Evolutionary conservation across 1,140 invertebrate species (phyloP).

Genomic region (Saccostrea cuccullata): DNA sequence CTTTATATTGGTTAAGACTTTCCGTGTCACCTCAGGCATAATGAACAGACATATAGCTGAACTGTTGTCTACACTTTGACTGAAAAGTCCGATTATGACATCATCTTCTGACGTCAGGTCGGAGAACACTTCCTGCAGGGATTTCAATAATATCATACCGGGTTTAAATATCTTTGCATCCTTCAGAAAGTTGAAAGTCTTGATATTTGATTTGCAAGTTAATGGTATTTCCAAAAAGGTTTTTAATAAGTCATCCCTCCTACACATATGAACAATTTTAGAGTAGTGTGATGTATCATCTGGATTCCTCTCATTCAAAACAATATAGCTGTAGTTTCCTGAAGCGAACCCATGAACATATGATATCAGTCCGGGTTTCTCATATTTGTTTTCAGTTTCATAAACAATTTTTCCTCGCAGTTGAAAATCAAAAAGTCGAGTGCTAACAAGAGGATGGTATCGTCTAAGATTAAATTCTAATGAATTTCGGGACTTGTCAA

Average conservation of each 20-base stretch:
- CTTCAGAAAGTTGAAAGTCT: conserved; percentile 28
- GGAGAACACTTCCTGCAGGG: background rate
- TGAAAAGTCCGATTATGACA: conserved; percentile 27
- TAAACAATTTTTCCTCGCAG: conserved; percentile 43
- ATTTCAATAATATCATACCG: background rate
- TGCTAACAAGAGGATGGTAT: conserved; percentile 51
- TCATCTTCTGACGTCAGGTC: conserved; percentile 25
- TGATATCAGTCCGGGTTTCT: conserved; percentile 8
- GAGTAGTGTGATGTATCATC: background rate
- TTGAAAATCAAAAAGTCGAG: conserved; percentile 47
- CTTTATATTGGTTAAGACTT: conserved; percentile 19
- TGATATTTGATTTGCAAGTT: background rate
- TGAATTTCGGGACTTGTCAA: background rate
- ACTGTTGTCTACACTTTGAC: background rate
- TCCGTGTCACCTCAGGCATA: conserved; percentile 36
- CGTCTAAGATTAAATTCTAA: conserved; percentile 9
- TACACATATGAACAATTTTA: conserved; percentile 41
- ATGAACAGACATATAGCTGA: conserved; percentile 39
- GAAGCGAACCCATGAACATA: conserved; percentile 41
- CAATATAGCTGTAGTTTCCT: conserved; percentile 31
- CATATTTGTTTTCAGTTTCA: conserved; percentile 43
- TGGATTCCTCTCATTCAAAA: conserved; percentile 15
- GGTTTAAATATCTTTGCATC: conserved; percentile 25
- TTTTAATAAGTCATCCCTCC: conserved; percentile 17
- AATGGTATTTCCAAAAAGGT: background rate